Base-by-base conservation (phyloP, 2,888 invertebrate species). In the Linnaemya tessellans region DNA sequence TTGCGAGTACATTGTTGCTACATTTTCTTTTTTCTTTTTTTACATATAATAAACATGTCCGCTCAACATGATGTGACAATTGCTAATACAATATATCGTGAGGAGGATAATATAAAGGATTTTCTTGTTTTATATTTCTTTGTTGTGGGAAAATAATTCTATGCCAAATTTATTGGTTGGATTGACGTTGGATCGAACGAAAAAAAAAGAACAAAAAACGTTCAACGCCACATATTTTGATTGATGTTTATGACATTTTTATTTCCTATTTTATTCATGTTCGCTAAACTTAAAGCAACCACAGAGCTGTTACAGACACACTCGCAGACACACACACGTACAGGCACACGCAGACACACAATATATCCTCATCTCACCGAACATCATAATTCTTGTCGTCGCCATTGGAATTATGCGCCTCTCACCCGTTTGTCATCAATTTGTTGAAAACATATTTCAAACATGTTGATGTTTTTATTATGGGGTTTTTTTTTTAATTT, bases 191-290 rank as follows among this genome's bases (percentile, higher is more conserved):
- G 51, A 46, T 73, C 67, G 46, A 58, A 64, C 65, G 49, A 22
- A 51, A 73, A 64, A 62, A 64, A 70, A 67, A 73, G 30, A 58
- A 22, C 30, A 73, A 64, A 62, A 64, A 70, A 67, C 73, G n/a
- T 73, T n/a, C 18, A 41, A 18, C 58, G 51, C 8, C 58, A 84
- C 22, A 18, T 46, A 49, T 75, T 80, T 80, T 84, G 84, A 84
- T 84, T 84, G 84, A 84, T 84, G 80, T 75, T 65, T 73, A 60
- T 80, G 80, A 65, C 77, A 80, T 18, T 84, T 74, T 70, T 56
- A 65, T 71, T 65, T 71, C 18, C 46, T 30, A 49, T 18, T 65
- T 65, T 30, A 49, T 11, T 25, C 30, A 30, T 62, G n/a, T 62
- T 8, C 18, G 22, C 18, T 38, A 65, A 60, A 78, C 22, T 62